Evolutionary conservation across 2,888 invertebrate genomes (phyloP).

Genomic region (Tenthredo distinguenda): DNA sequence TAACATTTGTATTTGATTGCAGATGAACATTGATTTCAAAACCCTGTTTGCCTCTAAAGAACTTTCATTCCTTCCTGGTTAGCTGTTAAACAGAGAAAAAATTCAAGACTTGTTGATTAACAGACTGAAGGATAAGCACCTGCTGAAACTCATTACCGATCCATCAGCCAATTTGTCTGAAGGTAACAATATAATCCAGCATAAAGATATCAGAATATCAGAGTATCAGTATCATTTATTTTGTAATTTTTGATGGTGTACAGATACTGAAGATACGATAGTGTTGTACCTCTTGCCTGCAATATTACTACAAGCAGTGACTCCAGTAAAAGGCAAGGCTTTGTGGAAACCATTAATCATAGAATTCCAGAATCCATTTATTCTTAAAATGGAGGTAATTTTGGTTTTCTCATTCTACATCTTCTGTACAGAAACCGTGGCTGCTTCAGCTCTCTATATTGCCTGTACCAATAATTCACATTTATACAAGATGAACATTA

Average conservation of each 20-base stretch:
- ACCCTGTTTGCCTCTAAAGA: background rate
- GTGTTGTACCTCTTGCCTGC: background rate
- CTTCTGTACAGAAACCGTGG: too few species aligned
- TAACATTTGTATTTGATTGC: background rate
- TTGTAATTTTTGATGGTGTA: background rate
- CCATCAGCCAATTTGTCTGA: background rate
- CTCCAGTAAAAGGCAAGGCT: background rate
- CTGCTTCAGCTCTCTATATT: too few species aligned
- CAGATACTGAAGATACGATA: background rate
- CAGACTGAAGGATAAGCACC: too few species aligned
- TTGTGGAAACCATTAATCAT: background rate
- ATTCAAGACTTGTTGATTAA: too few species aligned
- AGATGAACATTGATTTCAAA: constrained; percentile 10
- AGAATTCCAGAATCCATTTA: background rate
- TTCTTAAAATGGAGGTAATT: background rate
- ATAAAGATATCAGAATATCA: too few species aligned
- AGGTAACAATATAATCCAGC: background rate
- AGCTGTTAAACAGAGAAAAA: too few species aligned
- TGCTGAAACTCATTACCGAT: too few species aligned
- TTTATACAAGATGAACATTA: too few species aligned
- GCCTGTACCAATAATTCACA: too few species aligned
- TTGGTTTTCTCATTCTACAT: too few species aligned
- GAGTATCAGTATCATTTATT: too few species aligned
- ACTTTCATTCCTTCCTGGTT: too few species aligned
- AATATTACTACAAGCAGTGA: background rate